These are phyloP conservation scores for Polymixis flavicincta DNA, from an alignment of 2,888 invertebrate species.

Conservation along the genomic window DNA sequence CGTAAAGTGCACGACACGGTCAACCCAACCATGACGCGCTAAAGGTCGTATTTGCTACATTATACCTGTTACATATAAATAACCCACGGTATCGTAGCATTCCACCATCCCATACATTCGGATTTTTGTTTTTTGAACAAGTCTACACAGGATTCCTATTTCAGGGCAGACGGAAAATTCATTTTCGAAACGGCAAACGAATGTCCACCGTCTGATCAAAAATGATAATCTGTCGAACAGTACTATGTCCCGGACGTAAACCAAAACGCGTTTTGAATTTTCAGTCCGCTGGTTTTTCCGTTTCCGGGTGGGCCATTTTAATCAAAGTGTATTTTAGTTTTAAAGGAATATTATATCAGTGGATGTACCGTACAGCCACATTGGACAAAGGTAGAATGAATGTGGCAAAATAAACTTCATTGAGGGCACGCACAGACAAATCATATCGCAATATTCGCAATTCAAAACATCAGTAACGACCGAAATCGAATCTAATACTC, in stretches of 20 bases:
- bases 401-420: constrained; percentile 1
- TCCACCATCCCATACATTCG: constrained; percentile 4
- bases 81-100: constrained; percentile 16
- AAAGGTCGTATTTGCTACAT: constrained; percentile 51
- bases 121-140: constrained; percentile 3
- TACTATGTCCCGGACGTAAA: constrained; percentile 16
- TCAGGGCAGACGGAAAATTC: constrained; percentile 10
- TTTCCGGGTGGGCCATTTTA: background rate
- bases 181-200: constrained; percentile 30
- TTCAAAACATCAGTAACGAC: background rate
- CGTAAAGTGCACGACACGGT: constrained; percentile 40
- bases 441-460: background rate
- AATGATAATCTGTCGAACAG: constrained; percentile 8
- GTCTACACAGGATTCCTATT: constrained; percentile 32
- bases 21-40: constrained; percentile 37
- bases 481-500: background rate
- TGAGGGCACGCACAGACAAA: background rate
- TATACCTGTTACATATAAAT: constrained; percentile 31
- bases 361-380: background rate
- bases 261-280: constrained; percentile 18
- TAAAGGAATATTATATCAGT: background rate
- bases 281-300: background rate
- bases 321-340: constrained; percentile 7
- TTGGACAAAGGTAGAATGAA: background rate
- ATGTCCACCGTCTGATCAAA: constrained; percentile 9